phyloP scores from a whole-genome alignment of 2,113 vertebrate species.

The Anguilla japonica region DNA sequence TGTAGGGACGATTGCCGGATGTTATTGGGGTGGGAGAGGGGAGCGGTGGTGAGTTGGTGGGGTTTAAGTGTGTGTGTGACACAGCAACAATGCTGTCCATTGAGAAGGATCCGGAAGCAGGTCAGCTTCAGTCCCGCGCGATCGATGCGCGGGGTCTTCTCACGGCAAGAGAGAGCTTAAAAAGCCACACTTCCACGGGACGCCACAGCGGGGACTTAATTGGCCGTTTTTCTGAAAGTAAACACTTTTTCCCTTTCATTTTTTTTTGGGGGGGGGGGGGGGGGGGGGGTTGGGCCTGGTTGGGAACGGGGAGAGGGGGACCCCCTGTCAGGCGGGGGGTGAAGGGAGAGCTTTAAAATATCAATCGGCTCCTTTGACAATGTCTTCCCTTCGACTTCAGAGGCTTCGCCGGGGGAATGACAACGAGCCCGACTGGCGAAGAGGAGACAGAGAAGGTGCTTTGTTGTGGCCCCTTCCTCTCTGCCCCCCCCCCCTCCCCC shows the following conservation, averaged over 20 bases:
- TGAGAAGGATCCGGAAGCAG: slow-evolving; percentile 52
- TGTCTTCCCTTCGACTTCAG: not conserved
- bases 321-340: not conserved
- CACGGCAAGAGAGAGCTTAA: slow-evolving; percentile 41
- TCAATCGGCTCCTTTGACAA: slow-evolving; percentile 34
- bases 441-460: slow-evolving; percentile 24
- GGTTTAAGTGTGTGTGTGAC: slow-evolving; percentile 27
- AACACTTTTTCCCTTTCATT: slow-evolving; percentile 32
- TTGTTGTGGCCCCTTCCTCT: not conserved
- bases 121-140: slow-evolving; percentile 45
- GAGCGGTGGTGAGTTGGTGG: not conserved
- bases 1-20: not conserved
- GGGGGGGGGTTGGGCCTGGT: slow-evolving; percentile 15
- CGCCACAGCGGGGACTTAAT: slow-evolving; percentile 58
- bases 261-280: not conserved
- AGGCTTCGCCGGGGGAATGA: slow-evolving; percentile 27
- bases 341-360: slow-evolving; percentile 22
- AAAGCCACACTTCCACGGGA: slow-evolving; percentile 40
- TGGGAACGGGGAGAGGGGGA: slow-evolving; percentile 16
- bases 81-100: slow-evolving; percentile 39
- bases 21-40: not conserved
- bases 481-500: not conserved
- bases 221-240: slow-evolving; percentile 55
- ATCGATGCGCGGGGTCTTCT: slow-evolving; percentile 36
- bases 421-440: slow-evolving; percentile 24